Conservation (phyloP, 1,140 invertebrate species). For the Heliconius nattereri region DNA sequence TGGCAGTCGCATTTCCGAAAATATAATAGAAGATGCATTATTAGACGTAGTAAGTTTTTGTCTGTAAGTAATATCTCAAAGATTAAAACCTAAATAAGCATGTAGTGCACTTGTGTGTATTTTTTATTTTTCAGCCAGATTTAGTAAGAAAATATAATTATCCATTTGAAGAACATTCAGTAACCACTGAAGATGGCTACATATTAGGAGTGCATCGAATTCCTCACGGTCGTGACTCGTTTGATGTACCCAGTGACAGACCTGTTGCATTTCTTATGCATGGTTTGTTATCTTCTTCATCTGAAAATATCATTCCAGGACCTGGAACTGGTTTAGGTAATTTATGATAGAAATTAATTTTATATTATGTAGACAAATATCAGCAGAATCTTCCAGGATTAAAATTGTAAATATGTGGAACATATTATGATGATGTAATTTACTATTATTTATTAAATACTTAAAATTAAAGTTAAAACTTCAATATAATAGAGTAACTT, state of each 20-base stretch:
- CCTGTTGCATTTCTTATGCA: conserved; percentile 84
- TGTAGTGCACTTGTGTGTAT: not conserved
- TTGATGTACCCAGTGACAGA: conserved; percentile 47
- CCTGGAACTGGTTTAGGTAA: conserved; percentile 79
- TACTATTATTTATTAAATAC: too few relatives aligned
- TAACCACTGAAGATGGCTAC: conserved; percentile 84
- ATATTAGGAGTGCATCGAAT: conserved; percentile 83
- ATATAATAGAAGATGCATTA: conserved; percentile 59
- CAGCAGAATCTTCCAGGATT: too few relatives aligned
- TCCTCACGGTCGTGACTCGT: conserved; percentile 70
- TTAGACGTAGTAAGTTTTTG: conserved; percentile 55
- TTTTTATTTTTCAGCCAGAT: conserved; percentile 68
- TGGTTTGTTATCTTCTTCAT: conserved; percentile 82
- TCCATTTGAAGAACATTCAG: conserved; percentile 80
- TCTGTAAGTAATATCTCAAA: not conserved
- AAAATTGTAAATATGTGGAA: too few relatives aligned
- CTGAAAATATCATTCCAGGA: conserved; percentile 82
- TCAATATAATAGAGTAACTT: too few relatives aligned
- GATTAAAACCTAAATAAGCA: not conserved
- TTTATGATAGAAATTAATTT: not conserved
- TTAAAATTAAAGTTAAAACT: too few relatives aligned
- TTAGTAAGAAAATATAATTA: conserved; percentile 82
- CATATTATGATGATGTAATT: too few relatives aligned
- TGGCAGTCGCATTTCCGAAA: conserved; percentile 45
- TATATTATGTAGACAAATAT: too few relatives aligned